Conservation (phyloP, 1,140 invertebrate genomes). For the Drosophila littoralis region DNA sequence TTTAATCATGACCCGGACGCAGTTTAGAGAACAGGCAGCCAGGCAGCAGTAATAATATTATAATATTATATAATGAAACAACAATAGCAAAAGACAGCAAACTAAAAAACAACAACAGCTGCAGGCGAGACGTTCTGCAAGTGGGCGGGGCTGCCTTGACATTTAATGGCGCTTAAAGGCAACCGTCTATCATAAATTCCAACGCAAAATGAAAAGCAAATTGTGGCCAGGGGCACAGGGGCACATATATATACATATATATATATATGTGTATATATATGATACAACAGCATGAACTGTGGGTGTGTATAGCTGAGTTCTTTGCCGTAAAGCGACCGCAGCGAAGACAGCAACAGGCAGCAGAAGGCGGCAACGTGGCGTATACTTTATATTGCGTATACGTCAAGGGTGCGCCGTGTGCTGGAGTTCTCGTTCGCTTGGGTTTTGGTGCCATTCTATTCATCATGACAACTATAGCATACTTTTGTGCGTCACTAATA, state of each 20-base stretch:
- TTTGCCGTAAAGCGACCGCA: slow-evolving; percentile 5
- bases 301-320: slow-evolving; percentile 15
- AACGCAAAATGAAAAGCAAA: slow-evolving; percentile 46
- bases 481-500: slow-evolving; percentile 60
- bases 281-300: background rate
- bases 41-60: slow-evolving; percentile 70
- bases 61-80: slow-evolving; percentile 21
- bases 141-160: slow-evolving; percentile 58
- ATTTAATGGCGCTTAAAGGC: slow-evolving; percentile 58
- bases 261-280: no score
- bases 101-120: slow-evolving; percentile 48
- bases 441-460: slow-evolving; percentile 24
- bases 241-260: background rate
- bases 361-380: slow-evolving; percentile 3
- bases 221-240: slow-evolving; percentile 1
- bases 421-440: background rate
- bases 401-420: slow-evolving; percentile 19
- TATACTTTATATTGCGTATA: slow-evolving; percentile 10
- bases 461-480: slow-evolving; percentile 54
- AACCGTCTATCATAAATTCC: slow-evolving; percentile 42
- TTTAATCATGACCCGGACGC: slow-evolving; percentile 45
- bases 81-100: slow-evolving; percentile 33
- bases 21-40: slow-evolving; percentile 55
- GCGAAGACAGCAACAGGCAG: slow-evolving; percentile 31
- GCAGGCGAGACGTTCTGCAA: slow-evolving; percentile 49